A percentile compares a stretch with the other conserved stretches of the same genome.
Evolutionary conservation across 2,113 vertebrate species (phyloP).

Genomic region (Stomatorhinus ivindoensis): DNA sequence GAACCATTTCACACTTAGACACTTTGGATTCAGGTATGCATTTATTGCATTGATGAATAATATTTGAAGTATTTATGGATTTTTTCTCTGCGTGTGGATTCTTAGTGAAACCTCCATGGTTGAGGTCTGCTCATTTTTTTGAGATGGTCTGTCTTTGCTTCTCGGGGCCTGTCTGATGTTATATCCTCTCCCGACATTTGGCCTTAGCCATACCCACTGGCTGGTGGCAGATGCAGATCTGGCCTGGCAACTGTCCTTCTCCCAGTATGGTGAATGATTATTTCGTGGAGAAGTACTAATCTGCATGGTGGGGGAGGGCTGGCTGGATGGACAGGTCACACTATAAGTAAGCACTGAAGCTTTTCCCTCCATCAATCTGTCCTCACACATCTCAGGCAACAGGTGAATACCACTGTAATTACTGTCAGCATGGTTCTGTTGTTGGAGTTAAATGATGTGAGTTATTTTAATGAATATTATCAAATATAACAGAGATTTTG

Average conservation of each 20-base stretch:
- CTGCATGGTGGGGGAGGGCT: not conserved
- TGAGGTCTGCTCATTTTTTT: not conserved
- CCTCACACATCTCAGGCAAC: conserved; percentile 28
- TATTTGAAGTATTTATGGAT: conserved; percentile 33
- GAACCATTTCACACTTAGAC: not conserved
- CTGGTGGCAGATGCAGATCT: not conserved
- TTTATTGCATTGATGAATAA: conserved; percentile 29
- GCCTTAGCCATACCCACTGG: not conserved
- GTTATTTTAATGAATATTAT: not conserved
- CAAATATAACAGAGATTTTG: conserved; percentile 42
- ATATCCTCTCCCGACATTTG: not conserved
- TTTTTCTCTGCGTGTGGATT: conserved; percentile 22
- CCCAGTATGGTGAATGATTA: not conserved
- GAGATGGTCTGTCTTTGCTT: not conserved
- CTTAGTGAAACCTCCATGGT: conserved; percentile 23
- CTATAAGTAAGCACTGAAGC: conserved; percentile 16
- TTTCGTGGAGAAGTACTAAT: not conserved
- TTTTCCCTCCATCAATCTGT: conserved; percentile 11
- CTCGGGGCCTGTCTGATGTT: not conserved
- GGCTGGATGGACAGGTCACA: not conserved
- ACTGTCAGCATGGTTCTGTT: conserved; percentile 29
- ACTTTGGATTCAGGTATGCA: not conserved
- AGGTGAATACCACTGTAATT: conserved; percentile 30
- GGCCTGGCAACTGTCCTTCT: not conserved
- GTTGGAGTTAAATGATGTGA: conserved; percentile 24